Conservation (phyloP, 2,888 invertebrate genomes). For the Sesamia inferens region DNA sequence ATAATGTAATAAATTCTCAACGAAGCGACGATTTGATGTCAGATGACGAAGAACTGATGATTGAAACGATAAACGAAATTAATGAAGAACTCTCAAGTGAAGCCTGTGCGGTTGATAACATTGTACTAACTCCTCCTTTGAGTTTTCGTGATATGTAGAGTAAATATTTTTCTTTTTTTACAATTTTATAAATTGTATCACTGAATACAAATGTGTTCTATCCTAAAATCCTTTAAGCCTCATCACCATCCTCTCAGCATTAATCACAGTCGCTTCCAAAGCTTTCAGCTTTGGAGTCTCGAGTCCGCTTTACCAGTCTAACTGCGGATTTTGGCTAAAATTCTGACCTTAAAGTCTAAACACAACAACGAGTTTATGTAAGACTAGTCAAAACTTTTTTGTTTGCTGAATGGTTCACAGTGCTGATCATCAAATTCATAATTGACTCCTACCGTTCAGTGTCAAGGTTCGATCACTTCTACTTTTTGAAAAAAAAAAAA, state of each 20-base stretch:
- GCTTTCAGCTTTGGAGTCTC: no score
- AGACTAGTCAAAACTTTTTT: not conserved
- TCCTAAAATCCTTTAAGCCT: no score
- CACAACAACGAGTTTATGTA: not conserved
- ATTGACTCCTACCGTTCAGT: not conserved
- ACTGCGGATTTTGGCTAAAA: no score
- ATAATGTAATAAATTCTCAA: slow-evolving; percentile 56
- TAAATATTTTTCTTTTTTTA: not conserved
- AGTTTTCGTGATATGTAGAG: slow-evolving; percentile 74
- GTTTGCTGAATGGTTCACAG: not conserved
- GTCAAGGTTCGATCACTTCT: not conserved
- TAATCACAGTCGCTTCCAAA: no score
- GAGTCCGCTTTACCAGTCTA: no score
- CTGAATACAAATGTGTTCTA: not conserved
- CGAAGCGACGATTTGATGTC: slow-evolving; percentile 67
- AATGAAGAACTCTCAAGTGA: slow-evolving; percentile 69
- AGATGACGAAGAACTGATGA: slow-evolving; percentile 76
- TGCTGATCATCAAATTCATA: not conserved
- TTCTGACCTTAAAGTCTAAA: not conserved
- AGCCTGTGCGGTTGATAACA: slow-evolving; percentile 61
- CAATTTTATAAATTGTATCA: not conserved
- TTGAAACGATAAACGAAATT: slow-evolving; percentile 80
- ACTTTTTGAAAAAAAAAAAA: not conserved
- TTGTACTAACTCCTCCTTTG: slow-evolving; percentile 80
- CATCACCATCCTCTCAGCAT: no score